Conservation (phyloP, 92 coral and sea anemone species). For the Montipora capitata region DNA sequence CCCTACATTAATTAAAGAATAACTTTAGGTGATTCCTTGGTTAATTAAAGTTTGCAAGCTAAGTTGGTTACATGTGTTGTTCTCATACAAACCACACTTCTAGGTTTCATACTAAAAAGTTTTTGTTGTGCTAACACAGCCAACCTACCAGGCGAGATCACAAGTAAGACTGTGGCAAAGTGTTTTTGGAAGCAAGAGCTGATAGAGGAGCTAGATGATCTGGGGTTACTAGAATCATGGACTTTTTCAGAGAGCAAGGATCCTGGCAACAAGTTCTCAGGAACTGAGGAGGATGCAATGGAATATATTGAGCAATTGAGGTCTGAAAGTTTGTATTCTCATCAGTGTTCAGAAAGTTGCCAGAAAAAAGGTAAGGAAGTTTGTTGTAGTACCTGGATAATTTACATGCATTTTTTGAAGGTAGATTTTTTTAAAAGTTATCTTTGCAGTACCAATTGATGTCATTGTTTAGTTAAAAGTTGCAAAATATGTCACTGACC, state of each 20-base stretch:
- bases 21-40: too few relatives aligned
- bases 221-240: constrained; percentile 47
- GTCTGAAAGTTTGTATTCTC: constrained; percentile 29
- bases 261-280: constrained; percentile 9
- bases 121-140: too few relatives aligned
- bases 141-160: constrained; percentile 55
- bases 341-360: constrained; percentile 53
- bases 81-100: too few relatives aligned
- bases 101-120: too few relatives aligned
- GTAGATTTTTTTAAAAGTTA: neutral
- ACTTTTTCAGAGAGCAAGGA: constrained; percentile 3
- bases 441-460: neutral
- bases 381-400: too few relatives aligned
- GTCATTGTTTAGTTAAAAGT: neutral
- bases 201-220: constrained; percentile 38
- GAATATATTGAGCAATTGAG: constrained; percentile 38
- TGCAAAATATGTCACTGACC: too few relatives aligned
- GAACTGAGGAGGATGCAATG: constrained; percentile 63
- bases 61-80: too few relatives aligned
- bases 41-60: too few relatives aligned
- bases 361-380: constrained; percentile 49
- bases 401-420: neutral
- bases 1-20: too few relatives aligned
- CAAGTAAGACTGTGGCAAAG: constrained; percentile 59
- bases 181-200: constrained; percentile 70